These are phyloP conservation scores for Dicycla oo DNA, from an alignment of 2,888 invertebrate species.

Conservation along the genomic window DNA sequence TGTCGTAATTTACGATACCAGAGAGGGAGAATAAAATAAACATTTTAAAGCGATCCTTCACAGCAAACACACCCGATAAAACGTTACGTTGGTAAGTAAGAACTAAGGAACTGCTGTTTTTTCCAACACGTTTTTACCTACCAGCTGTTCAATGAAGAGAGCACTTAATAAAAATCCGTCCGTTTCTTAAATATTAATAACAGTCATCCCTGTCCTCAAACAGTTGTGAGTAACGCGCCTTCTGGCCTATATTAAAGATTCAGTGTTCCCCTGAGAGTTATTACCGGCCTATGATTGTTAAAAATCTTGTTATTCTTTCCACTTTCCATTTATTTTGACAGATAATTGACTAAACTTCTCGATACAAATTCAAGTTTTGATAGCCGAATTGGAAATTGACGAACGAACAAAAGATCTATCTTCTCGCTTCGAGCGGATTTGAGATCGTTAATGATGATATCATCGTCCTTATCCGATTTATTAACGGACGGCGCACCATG, in stretches of 20 bases:
- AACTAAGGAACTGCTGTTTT: conserved; percentile 6
- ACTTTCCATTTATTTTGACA: conserved; percentile 14
- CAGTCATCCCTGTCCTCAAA: conserved; percentile 11
- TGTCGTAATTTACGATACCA: too few species aligned
- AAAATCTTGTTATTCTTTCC: conserved; percentile 1
- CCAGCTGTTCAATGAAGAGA: conserved; percentile 13
- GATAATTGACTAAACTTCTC: not conserved
- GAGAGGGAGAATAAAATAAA: not conserved
- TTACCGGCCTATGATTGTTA: conserved; percentile 33
- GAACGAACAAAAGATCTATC: not conserved
- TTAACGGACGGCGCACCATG: too few species aligned
- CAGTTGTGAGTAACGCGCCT: conserved; percentile 15
- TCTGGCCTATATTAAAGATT: conserved; percentile 34
- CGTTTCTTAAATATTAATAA: conserved; percentile 27
- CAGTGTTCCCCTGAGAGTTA: conserved; percentile 17
- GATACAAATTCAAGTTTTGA: conserved; percentile 4
- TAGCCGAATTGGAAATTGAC: not conserved
- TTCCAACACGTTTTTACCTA: conserved; percentile 1
- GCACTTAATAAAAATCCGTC: conserved; percentile 34
- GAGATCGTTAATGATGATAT: not conserved
- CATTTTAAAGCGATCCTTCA: conserved; percentile 8
- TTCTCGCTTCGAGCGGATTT: not conserved
- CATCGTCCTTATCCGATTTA: not conserved
- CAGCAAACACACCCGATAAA: conserved; percentile 1
- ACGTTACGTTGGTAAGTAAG: conserved; percentile 2